Evolutionary conservation across 2,888 invertebrate species (phyloP).

Genomic region (Drosophila mulleri): DNA sequence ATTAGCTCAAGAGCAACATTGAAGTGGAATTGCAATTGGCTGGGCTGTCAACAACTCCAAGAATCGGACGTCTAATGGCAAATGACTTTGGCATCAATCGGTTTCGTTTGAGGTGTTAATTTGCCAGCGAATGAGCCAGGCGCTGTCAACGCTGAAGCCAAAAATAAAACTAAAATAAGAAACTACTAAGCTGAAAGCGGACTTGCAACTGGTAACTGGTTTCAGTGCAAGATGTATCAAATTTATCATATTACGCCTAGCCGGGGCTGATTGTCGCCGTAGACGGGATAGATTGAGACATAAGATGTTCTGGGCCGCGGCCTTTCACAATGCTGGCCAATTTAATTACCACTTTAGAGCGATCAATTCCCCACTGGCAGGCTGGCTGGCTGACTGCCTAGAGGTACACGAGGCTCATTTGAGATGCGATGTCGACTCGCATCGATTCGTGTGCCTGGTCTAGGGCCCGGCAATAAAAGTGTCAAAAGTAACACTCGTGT

Average conservation of each 20-base stretch:
- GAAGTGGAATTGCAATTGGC: slow-evolving; percentile 45
- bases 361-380: slow-evolving; percentile 64
- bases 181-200: slow-evolving; percentile 16
- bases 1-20: slow-evolving; percentile 43
- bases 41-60: slow-evolving; percentile 60
- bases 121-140: slow-evolving; percentile 58
- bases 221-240: slow-evolving; percentile 1
- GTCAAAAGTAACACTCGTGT: slow-evolving; percentile 81
- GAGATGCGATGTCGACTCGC: slow-evolving; percentile 15
- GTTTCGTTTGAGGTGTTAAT: slow-evolving; percentile 68
- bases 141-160: slow-evolving; percentile 55
- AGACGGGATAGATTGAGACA: slow-evolving; percentile 63
- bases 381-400: slow-evolving; percentile 3
- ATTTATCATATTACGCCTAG: slow-evolving; percentile 11
- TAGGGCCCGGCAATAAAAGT: slow-evolving; percentile 72
- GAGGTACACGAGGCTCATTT: slow-evolving; percentile 25
- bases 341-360: slow-evolving; percentile 80
- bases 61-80: slow-evolving; percentile 69
- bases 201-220: slow-evolving; percentile 45
- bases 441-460: slow-evolving; percentile 52
- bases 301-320: slow-evolving; percentile 45
- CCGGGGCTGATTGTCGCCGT: neutral
- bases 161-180: slow-evolving; percentile 19
- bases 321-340: slow-evolving; percentile 70
- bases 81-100: slow-evolving; percentile 55